Evolutionary conservation across 2,888 invertebrate species (phyloP).

Genomic region (Eustalomyia histrio): DNA sequence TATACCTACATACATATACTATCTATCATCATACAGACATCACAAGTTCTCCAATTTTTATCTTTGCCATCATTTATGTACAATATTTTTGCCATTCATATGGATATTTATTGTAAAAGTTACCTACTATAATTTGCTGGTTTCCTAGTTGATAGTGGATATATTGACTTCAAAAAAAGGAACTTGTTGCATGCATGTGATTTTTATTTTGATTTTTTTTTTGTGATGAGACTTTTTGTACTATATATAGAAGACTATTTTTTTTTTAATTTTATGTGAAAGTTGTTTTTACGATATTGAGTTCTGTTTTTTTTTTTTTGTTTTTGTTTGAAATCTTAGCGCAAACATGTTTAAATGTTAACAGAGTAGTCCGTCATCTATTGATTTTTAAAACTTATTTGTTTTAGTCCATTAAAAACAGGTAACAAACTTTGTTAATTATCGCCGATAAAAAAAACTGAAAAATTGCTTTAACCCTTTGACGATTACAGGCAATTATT

Average conservation of each 20-base stretch:
- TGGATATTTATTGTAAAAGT: background rate
- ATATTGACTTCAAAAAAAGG: conserved; percentile 70
- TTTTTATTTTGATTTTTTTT: conserved; percentile 8
- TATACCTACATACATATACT: background rate
- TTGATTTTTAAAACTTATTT: too few relatives aligned
- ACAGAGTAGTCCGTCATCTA: too few relatives aligned
- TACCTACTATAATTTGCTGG: conserved; percentile 72
- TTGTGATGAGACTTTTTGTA: background rate
- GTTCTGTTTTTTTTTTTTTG: background rate
- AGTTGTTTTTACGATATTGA: background rate
- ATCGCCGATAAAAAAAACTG: too few relatives aligned
- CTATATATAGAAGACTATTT: background rate
- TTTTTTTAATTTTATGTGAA: background rate
- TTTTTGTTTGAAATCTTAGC: background rate
- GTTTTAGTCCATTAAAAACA: too few relatives aligned
- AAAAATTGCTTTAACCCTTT: too few relatives aligned
- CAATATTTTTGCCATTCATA: conserved; percentile 6
- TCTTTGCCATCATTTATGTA: conserved; percentile 30
- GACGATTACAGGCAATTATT: too few relatives aligned
- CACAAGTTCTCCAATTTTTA: conserved; percentile 46
- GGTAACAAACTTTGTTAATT: too few relatives aligned
- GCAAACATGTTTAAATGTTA: too few relatives aligned
- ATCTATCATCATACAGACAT: conserved; percentile 11
- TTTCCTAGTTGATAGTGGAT: conserved; percentile 75
- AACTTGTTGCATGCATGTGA: conserved; percentile 75